phyloP scores from a whole-genome alignment of 1,140 invertebrate genomes.

The Sitophilus oryzae region DNA sequence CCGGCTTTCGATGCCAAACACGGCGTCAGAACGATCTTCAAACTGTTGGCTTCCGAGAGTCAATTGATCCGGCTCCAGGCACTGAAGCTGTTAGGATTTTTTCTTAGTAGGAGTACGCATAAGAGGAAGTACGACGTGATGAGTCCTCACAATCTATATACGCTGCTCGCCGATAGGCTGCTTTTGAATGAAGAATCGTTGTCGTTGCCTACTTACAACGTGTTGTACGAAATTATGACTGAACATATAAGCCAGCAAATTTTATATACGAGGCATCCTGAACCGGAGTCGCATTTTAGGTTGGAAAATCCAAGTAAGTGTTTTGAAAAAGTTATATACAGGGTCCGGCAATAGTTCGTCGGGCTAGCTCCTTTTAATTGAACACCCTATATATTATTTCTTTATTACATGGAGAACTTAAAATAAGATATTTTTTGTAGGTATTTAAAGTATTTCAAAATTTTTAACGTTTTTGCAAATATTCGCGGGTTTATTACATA shows the following conservation, averaged over 20 bases:
- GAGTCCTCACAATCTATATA: constrained; percentile 97
- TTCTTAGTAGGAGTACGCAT: constrained; percentile 89
- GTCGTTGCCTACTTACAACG: constrained; percentile 93
- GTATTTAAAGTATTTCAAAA: too few species aligned
- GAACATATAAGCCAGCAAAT: constrained; percentile 95
- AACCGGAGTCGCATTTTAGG: constrained; percentile 89
- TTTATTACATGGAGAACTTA: too few species aligned
- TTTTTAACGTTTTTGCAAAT: too few species aligned
- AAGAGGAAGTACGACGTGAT: constrained; percentile 98
- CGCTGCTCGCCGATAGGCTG: constrained; percentile 87
- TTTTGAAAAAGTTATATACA: too few species aligned
- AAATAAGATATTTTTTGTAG: too few species aligned
- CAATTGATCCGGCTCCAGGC: constrained; percentile 93
- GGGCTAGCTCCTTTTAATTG: too few species aligned
- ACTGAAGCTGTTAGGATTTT: constrained; percentile 91
- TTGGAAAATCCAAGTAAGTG: constrained; percentile 94
- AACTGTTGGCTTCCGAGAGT: constrained; percentile 89
- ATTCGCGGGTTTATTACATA: too few species aligned
- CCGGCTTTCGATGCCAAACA: constrained; percentile 97
- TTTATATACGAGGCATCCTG: constrained; percentile 81
- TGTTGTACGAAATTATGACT: constrained; percentile 97
- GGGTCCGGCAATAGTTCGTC: too few species aligned
- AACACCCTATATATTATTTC: too few species aligned
- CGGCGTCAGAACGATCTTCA: constrained; percentile 94
- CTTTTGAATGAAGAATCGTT: constrained; percentile 84